phyloP scores from a whole-genome alignment of 2,888 invertebrate genomes.

The Pammene aurita region DNA sequence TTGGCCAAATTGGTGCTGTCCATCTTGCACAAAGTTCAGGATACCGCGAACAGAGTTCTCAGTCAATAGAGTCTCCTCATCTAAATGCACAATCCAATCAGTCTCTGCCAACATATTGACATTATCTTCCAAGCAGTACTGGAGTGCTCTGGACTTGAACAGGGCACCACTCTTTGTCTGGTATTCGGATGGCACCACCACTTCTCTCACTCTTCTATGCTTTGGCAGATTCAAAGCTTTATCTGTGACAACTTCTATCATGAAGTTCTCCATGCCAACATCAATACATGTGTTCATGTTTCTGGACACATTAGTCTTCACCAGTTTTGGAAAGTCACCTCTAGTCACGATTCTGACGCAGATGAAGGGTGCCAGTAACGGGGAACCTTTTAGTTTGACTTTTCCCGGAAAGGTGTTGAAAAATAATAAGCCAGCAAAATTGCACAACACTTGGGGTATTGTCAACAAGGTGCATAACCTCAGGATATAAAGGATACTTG shows the following conservation, averaged over 20 bases:
- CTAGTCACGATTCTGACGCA: conserved; percentile 97
- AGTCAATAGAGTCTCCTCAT: conserved; percentile 97
- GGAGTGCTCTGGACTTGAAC: conserved; percentile 96
- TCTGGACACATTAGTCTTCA: conserved; percentile 92
- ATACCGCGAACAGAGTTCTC: conserved; percentile 95
- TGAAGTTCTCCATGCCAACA: conserved; percentile 96
- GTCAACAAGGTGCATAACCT: conserved; percentile 92
- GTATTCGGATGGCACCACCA: conserved; percentile 94
- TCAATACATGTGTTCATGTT: conserved; percentile 94
- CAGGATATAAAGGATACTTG: conserved; percentile 89
- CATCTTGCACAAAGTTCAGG: conserved; percentile 96
- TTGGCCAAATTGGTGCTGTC: conserved; percentile 97
- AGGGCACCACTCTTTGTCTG: conserved; percentile 95
- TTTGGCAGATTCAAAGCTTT: conserved; percentile 90
- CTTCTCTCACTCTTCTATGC: conserved; percentile 91
- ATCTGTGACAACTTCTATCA: conserved; percentile 98
- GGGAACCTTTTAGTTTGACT: conserved; percentile 93
- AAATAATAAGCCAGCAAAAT: conserved; percentile 92
- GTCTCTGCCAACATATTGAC: conserved; percentile 92
- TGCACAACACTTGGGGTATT: conserved; percentile 94
- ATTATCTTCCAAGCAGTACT: conserved; percentile 96
- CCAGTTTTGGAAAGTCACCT: conserved; percentile 96
- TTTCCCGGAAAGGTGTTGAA: conserved; percentile 98
- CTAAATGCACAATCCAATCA: conserved; percentile 98
- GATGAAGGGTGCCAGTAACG: conserved; percentile 95